phyloP scores from a whole-genome alignment of 2,888 invertebrate species.

The Drosophila subsilvestris region DNA sequence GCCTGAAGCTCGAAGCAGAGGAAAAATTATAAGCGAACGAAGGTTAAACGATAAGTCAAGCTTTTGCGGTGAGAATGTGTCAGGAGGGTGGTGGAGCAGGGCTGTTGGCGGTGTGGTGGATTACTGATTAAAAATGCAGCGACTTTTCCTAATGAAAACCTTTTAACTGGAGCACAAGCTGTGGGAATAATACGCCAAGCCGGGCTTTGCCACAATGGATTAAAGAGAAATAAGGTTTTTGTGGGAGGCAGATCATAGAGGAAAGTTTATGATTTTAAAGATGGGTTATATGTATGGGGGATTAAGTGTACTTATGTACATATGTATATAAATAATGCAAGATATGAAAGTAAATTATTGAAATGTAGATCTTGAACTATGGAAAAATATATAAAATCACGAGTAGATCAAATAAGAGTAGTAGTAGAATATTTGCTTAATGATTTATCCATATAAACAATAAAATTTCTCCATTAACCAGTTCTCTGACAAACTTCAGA shows the following conservation, averaged over 20 bases:
- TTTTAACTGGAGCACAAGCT: conserved; percentile 30
- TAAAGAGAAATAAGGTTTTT: neutral
- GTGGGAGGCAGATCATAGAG: neutral
- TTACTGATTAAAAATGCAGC: conserved; percentile 36
- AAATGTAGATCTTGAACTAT: neutral
- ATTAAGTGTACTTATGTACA: neutral
- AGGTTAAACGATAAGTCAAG: conserved; percentile 63
- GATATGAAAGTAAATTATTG: neutral
- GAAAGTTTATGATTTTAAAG: conserved; percentile 3
- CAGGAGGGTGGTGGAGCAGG: conserved; percentile 9
- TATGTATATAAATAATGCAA: neutral
- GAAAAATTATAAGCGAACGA: conserved; percentile 39
- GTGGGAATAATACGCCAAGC: conserved; percentile 28
- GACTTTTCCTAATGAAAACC: conserved; percentile 36
- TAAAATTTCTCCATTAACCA: conserved; percentile 10
- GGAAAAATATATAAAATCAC: too few relatives aligned
- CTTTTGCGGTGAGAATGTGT: conserved; percentile 34
- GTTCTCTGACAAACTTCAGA: neutral
- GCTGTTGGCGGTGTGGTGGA: neutral
- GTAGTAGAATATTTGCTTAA: neutral
- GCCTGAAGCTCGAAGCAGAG: conserved; percentile 6
- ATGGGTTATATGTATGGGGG: neutral
- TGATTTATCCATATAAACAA: neutral
- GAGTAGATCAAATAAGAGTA: too few relatives aligned
- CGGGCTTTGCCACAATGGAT: neutral